Evolutionary conservation across 2,113 vertebrate genomes (phyloP).

Genomic region (Eira barbara): DNA sequence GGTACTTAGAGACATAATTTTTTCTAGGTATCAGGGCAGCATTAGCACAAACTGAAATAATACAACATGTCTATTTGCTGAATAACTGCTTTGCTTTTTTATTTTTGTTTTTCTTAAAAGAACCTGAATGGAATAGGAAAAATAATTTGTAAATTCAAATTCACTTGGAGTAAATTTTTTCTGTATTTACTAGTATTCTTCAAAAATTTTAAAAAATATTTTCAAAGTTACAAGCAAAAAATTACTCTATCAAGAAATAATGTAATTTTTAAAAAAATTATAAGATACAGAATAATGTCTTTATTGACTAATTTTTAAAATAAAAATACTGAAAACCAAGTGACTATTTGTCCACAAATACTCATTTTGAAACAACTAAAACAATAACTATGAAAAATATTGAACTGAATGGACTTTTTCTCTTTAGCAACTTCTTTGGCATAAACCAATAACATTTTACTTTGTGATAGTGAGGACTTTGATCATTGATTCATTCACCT

Average conservation of each 20-base stretch:
- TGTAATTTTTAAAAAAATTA: not conserved
- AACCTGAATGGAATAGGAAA: not conserved
- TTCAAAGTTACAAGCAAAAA: not conserved
- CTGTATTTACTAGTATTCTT: not conserved
- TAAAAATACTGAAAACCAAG: not conserved
- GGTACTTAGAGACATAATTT: not conserved
- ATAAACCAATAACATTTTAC: not conserved
- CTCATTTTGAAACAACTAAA: not conserved
- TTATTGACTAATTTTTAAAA: not conserved
- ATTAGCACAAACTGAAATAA: not conserved
- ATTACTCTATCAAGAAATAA: not conserved
- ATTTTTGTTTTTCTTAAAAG: not conserved
- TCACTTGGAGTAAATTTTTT: not conserved
- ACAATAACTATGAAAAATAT: not conserved
- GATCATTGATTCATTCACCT: not conserved
- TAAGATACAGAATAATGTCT: not conserved
- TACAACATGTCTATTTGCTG: not conserved
- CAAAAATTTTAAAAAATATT: not conserved
- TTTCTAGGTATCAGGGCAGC: not conserved
- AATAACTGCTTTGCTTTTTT: not conserved
- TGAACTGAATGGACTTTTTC: not conserved
- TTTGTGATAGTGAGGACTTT: not conserved
- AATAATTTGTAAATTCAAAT: not conserved
- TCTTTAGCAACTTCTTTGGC: not conserved
- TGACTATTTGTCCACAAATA: not conserved